Conservation (phyloP, 2,888 invertebrate genomes). For the Tachina grossa region DNA sequence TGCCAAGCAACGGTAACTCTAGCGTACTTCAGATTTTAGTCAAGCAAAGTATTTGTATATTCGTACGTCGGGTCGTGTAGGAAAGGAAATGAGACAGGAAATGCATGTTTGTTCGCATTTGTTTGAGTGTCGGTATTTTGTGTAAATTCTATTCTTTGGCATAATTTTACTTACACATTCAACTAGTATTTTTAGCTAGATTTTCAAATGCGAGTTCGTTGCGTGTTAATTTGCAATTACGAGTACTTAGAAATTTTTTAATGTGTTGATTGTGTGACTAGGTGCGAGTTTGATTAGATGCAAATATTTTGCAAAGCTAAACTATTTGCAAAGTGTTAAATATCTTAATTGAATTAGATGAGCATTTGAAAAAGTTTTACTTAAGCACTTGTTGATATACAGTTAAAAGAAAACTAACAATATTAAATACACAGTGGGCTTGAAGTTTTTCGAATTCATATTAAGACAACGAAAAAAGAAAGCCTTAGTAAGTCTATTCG, state of each 20-base stretch:
- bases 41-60: not conserved
- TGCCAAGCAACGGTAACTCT: slow-evolving; percentile 83
- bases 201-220: slow-evolving; percentile 31
- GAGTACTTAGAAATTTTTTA: slow-evolving; percentile 13
- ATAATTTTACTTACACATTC: slow-evolving; percentile 33
- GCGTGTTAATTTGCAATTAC: slow-evolving; percentile 48
- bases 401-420: not conserved
- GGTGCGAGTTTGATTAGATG: slow-evolving; percentile 42
- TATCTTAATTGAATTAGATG: slow-evolving; percentile 70
- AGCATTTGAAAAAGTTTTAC: slow-evolving; percentile 33
- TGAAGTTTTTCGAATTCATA: no score
- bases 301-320: slow-evolving; percentile 37
- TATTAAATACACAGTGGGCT: not conserved
- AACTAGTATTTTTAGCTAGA: slow-evolving; percentile 15
- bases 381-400: slow-evolving; percentile 54
- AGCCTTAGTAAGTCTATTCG: no score
- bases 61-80: no score
- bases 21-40: slow-evolving; percentile 13
- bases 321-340: slow-evolving; percentile 48
- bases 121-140: slow-evolving; percentile 8
- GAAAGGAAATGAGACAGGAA: slow-evolving; percentile 16
- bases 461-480: no score
- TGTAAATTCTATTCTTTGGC: not conserved
- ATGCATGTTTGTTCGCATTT: slow-evolving; percentile 14
- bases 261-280: not conserved